These are phyloP conservation scores for Haplochromis burtoni DNA, from an alignment of 2,113 vertebrate species.

Conservation along the genomic window DNA sequence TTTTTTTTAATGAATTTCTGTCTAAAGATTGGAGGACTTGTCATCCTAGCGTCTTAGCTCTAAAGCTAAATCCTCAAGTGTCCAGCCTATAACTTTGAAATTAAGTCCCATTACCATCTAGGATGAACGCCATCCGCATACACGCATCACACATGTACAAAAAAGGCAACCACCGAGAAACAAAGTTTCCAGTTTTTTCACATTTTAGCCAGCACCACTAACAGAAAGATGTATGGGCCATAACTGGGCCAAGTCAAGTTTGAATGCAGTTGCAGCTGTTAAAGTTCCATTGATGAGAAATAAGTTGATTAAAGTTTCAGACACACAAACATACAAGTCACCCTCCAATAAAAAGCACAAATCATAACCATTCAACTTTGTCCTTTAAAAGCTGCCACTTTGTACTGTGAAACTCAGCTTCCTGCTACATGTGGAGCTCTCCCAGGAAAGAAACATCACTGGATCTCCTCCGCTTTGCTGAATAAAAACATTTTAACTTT, in stretches of 20 bases:
- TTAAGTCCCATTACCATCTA: neutral
- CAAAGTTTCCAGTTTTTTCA: neutral
- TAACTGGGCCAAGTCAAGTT: neutral
- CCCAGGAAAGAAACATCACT: neutral
- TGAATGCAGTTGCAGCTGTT: rapidly evolving
- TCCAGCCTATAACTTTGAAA: neutral
- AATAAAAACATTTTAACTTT: neutral
- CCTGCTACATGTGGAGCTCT: neutral
- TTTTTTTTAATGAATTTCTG: neutral
- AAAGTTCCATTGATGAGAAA: neutral
- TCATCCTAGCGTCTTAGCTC: neutral
- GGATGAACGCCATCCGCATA: rapidly evolving
- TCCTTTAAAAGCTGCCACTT: neutral
- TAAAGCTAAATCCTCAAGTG: neutral
- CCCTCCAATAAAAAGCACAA: neutral
- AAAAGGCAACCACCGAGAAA: neutral
- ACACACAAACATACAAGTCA: neutral
- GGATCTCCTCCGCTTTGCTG: rapidly evolving
- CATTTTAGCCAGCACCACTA: neutral
- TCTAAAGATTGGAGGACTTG: neutral
- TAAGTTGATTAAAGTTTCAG: neutral
- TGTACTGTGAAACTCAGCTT: neutral
- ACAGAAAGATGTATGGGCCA: rapidly evolving
- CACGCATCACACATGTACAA: neutral
- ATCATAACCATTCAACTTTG: neutral